Percentiles rank a stretch among this genome's conserved stretches.
Evolutionary conservation across 2,113 vertebrate genomes (phyloP).

Genomic region (Erinaceus europaeus): DNA sequence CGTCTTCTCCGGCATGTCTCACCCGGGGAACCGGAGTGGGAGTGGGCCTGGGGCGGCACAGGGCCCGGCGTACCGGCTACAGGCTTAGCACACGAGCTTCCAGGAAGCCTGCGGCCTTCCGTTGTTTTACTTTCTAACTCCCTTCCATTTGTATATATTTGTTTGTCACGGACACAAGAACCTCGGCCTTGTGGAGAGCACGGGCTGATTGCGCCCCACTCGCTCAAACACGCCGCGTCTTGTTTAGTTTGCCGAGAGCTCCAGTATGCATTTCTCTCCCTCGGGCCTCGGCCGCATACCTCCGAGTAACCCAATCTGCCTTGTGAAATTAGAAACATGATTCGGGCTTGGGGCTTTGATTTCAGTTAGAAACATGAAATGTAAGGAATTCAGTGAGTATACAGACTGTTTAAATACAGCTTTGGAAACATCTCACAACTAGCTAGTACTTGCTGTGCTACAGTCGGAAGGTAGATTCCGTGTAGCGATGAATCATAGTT

Average conservation of each 20-base stretch:
- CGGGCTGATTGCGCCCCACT: conserved; percentile 32
- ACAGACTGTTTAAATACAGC: conserved; percentile 44
- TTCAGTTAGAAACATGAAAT: conserved; percentile 68
- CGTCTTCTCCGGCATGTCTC: neutral
- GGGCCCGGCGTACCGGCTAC: neutral
- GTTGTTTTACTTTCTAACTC: neutral
- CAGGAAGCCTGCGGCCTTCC: neutral
- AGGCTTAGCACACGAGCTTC: conserved; percentile 1
- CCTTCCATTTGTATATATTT: conserved; percentile 27
- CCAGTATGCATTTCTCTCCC: conserved; percentile 35
- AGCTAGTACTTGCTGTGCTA: conserved; percentile 18
- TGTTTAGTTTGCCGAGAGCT: conserved; percentile 38
- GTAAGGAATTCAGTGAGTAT: conserved; percentile 58
- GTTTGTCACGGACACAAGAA: conserved; percentile 38
- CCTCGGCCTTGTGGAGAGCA: neutral
- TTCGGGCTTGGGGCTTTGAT: conserved; percentile 52
- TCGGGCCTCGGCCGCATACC: conserved; percentile 54
- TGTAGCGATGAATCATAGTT: neutral
- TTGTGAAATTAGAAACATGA: conserved; percentile 73
- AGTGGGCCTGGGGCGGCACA: neutral
- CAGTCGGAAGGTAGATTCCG: conserved; percentile 44
- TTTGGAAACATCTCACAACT: conserved; percentile 48
- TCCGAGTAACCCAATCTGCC: conserved; percentile 54
- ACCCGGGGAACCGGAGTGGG: neutral
- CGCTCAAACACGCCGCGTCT: neutral